Percentiles rank a stretch among this genome's conserved stretches.
phyloP scores from a whole-genome alignment of 2,113 vertebrate genomes.

The Probosciger aterrimus region DNA sequence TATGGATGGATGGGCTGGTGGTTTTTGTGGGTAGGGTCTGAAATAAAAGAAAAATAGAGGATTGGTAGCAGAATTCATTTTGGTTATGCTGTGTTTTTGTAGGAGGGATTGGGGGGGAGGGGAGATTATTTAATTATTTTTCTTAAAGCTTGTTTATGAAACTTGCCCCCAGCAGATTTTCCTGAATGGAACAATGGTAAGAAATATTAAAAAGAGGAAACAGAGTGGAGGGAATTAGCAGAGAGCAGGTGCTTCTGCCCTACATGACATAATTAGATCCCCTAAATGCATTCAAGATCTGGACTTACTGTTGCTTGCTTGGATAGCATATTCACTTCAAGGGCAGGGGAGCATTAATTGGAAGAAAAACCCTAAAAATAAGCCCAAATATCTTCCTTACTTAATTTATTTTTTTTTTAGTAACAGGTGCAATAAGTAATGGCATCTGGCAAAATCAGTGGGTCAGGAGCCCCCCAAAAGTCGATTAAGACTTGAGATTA shows the following conservation, averaged over 20 bases:
- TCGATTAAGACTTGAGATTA: slow-evolving; percentile 1
- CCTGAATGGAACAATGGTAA: slow-evolving; percentile 67
- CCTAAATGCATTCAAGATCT: slow-evolving; percentile 49
- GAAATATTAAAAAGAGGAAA: slow-evolving; percentile 62
- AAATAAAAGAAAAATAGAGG: slow-evolving; percentile 48
- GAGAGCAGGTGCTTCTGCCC: slow-evolving; percentile 69
- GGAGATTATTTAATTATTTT: slow-evolving; percentile 54
- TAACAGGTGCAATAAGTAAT: slow-evolving; percentile 12
- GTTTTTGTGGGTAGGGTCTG: slow-evolving; percentile 18
- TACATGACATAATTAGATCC: slow-evolving; percentile 70
- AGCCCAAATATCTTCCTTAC: neutral
- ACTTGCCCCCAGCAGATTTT: slow-evolving; percentile 36
- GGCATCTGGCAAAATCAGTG: neutral
- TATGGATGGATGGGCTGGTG: slow-evolving; percentile 31
- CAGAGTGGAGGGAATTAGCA: slow-evolving; percentile 38
- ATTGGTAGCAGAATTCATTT: slow-evolving; percentile 14
- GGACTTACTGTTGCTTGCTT: slow-evolving; percentile 63
- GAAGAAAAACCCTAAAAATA: slow-evolving; percentile 11
- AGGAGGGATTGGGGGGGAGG: slow-evolving; percentile 29
- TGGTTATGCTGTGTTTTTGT: slow-evolving; percentile 45
- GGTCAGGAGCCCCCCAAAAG: slow-evolving; percentile 3
- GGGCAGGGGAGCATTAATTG: slow-evolving; percentile 47
- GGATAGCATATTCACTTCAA: slow-evolving; percentile 56
- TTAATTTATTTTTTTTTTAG: neutral
- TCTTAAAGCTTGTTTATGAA: slow-evolving; percentile 59